These are phyloP conservation scores for Tauraco hartlaubi DNA, from an alignment of 2,797 vertebrate genomes.

Conservation along the genomic window DNA sequence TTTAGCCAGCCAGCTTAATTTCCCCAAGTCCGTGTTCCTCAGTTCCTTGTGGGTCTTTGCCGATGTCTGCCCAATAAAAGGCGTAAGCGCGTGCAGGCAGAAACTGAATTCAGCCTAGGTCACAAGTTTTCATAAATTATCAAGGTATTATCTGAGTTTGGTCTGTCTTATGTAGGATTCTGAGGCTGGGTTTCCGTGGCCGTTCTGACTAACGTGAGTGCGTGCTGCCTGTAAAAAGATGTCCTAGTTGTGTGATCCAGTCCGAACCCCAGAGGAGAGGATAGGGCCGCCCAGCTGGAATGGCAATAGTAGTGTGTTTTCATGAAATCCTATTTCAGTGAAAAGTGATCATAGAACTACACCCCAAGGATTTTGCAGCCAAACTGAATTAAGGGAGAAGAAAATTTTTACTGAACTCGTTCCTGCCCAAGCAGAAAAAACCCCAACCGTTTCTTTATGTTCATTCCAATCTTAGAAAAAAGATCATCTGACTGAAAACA, in stretches of 20 bases:
- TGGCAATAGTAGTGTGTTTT: not conserved
- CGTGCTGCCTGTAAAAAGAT: not conserved
- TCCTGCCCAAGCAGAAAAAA: not conserved
- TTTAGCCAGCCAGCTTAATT: not conserved
- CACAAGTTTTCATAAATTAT: not conserved
- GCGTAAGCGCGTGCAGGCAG: not conserved
- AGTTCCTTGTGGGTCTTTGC: not conserved
- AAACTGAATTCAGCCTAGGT: not conserved
- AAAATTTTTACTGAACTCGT: not conserved
- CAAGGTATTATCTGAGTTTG: not conserved
- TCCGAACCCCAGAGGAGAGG: not conserved
- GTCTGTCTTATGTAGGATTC: not conserved
- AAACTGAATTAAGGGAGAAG: not conserved
- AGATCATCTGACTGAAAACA: not conserved
- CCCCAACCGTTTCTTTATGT: not conserved
- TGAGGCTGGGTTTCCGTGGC: not conserved
- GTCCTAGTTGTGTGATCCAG: not conserved
- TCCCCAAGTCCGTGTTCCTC: not conserved
- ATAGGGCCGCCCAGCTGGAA: not conserved
- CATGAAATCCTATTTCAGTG: not conserved
- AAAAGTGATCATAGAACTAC: not conserved
- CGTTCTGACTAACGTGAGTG: not conserved
- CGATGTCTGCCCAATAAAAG: not conserved
- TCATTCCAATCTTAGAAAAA: not conserved
- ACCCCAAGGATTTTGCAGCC: not conserved